Conservation (phyloP, 2,113 vertebrate genomes). For the Progne subis region DNA sequence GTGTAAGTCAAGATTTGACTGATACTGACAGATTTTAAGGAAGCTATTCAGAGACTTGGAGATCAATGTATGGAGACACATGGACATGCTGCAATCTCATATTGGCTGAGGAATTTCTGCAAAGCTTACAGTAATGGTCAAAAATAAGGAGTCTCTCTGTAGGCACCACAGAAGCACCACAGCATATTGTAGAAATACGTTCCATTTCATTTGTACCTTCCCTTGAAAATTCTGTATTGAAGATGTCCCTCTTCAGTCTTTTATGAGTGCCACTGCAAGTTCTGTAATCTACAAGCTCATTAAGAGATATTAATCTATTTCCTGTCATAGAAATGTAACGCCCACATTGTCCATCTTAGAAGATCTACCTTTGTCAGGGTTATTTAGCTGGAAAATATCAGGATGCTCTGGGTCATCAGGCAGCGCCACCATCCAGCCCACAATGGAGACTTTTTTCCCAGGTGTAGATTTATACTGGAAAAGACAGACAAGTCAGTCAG, state of each 20-base stretch:
- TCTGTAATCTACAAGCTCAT: background rate
- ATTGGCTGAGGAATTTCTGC: background rate
- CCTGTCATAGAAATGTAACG: background rate
- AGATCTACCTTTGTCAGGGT: constrained; percentile 90
- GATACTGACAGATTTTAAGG: background rate
- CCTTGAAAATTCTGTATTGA: background rate
- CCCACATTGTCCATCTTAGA: background rate
- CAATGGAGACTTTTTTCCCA: constrained; percentile 90
- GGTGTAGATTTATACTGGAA: constrained; percentile 91
- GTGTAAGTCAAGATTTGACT: background rate
- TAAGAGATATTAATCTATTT: background rate
- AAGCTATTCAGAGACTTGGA: background rate
- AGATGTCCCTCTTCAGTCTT: background rate
- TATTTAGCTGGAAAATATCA: constrained; percentile 94
- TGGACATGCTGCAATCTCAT: background rate
- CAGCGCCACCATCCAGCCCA: constrained; percentile 93
- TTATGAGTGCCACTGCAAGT: background rate
- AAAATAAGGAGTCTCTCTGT: background rate
- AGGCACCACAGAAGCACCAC: background rate
- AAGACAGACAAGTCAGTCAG: background rate
- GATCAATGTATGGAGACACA: background rate
- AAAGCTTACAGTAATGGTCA: background rate
- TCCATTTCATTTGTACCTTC: background rate
- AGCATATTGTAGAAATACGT: background rate
- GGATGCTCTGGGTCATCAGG: constrained; percentile 91